phyloP scores from a whole-genome alignment of 1,140 invertebrate genomes.

The Acromyrmex heyeri region DNA sequence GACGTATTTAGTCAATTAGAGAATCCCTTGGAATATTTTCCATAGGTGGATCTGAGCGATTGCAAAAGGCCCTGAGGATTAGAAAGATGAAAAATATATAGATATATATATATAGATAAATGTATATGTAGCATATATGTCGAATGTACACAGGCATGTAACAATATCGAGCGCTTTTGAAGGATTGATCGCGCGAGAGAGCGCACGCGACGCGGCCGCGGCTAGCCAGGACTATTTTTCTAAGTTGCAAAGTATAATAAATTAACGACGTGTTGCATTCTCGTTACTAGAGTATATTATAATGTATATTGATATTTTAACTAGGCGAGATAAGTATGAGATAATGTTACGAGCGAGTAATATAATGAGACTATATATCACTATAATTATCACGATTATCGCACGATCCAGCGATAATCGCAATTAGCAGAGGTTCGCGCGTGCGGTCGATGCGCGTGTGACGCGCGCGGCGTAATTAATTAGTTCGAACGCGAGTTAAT shows the following conservation, averaged over 20 bases:
- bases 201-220: conserved; percentile 82
- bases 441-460: conserved; percentile 63
- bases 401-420: conserved; percentile 23
- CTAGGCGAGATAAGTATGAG: conserved; percentile 80
- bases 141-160: conserved; percentile 51
- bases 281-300: conserved; percentile 86
- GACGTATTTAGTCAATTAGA: conserved; percentile 70
- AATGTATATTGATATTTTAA: conserved; percentile 85
- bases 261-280: conserved; percentile 86
- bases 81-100: conserved; percentile 22
- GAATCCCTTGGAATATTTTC: conserved; percentile 38
- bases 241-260: conserved; percentile 87
- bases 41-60: not conserved
- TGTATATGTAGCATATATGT: conserved; percentile 55
- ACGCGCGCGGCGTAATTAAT: conserved; percentile 60
- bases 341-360: conserved; percentile 78
- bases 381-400: conserved; percentile 62
- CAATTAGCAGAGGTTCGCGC: conserved; percentile 65
- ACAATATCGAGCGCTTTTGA: conserved; percentile 55
- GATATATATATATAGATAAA: conserved; percentile 45
- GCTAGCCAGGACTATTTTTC: conserved; percentile 85
- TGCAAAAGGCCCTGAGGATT: not conserved
- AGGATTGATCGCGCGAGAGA: conserved; percentile 53
- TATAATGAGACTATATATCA: conserved; percentile 71
- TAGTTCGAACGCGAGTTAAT: conserved; percentile 47